Base-by-base conservation (phyloP, 2,888 invertebrate species). In the Agrypnus murinus region DNA sequence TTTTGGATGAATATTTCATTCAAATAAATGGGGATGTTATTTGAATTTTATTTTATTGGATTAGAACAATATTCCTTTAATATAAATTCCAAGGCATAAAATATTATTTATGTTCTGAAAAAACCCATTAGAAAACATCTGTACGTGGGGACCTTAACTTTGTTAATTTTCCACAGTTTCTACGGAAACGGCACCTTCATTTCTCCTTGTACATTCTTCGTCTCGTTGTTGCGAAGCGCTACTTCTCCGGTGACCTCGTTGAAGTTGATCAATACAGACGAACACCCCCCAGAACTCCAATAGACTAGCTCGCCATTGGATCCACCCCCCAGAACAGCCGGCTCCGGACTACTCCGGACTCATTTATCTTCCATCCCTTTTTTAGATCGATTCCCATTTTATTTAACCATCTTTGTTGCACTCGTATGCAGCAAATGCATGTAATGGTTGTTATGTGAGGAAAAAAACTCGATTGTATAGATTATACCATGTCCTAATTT, bases 221-320 rank as follows among this genome's bases (percentile, higher is more conserved):
- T 67, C 66, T 60, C 59, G 71, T 68, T 71, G 68, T 67, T 71
- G 71, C 67, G 67, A 67, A 45, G 66, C 67, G 66, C 63, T 46
- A 60, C 67, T 71, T 74, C 74, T 70, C 67, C 63, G 66, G 67
- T 74, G 75, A 75, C 75, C 75, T 75, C 71, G 75, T 75, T 74
- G 71, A 71, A 67, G 38, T 64, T 65, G 74, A 75, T 75, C 75
- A 74, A 75, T 75, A 75, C 74, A 58, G 69, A 65, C 74, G 62
- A 72, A 67, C 74, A 67, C 68, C 71, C 75, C 69, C 68, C 71
- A 57, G 65, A 70, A 71, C 66, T 65, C 71, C 74, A 71, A 73
- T 75, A 75, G 75, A 73, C 71, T 72, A 69, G 72, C 69, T 69
- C 74, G 71, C 65, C 67, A 67, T 72, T 70, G 74, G 72, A 71